A percentile compares a stretch with the other conserved stretches of the same genome.
Evolutionary conservation across 1,140 invertebrate species (phyloP).

Genomic region (Musca domestica): DNA sequence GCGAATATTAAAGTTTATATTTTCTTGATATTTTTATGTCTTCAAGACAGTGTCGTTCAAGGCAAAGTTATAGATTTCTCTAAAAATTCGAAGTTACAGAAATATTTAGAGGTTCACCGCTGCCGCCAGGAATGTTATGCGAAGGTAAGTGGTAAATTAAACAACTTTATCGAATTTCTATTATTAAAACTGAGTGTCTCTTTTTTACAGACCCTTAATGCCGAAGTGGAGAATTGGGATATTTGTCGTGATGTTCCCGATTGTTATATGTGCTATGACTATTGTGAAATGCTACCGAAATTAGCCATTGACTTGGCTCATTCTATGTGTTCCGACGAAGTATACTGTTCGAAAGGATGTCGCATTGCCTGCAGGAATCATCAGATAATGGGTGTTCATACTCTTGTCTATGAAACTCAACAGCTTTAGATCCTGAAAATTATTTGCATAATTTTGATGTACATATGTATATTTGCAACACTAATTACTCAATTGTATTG

Average conservation of each 20-base stretch:
- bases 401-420: too few relatives aligned
- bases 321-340: conserved; percentile 41
- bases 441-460: too few relatives aligned
- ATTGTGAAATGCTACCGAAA: conserved; percentile 38
- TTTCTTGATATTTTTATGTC: not conserved
- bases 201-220: not conserved
- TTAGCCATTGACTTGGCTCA: conserved; percentile 34
- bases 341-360: conserved; percentile 42
- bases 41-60: not conserved
- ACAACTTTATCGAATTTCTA: not conserved
- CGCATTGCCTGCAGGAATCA: conserved; percentile 38
- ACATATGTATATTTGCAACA: too few relatives aligned
- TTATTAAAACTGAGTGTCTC: not conserved
- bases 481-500: too few relatives aligned
- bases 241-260: conserved; percentile 36
- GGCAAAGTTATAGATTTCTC: not conserved
- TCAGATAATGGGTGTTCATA: too few relatives aligned
- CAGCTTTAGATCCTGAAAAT: too few relatives aligned
- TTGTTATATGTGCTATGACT: conserved; percentile 48
- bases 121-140: not conserved
- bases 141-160: not conserved
- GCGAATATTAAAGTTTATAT: not conserved
- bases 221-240: not conserved
- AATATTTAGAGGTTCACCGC: not conserved
- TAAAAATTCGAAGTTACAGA: not conserved